Percentiles rank a stretch among this genome's conserved stretches.
Conservation (phyloP, 92 coral and sea anemone genomes). For the Phenganax subtilis region DNA sequence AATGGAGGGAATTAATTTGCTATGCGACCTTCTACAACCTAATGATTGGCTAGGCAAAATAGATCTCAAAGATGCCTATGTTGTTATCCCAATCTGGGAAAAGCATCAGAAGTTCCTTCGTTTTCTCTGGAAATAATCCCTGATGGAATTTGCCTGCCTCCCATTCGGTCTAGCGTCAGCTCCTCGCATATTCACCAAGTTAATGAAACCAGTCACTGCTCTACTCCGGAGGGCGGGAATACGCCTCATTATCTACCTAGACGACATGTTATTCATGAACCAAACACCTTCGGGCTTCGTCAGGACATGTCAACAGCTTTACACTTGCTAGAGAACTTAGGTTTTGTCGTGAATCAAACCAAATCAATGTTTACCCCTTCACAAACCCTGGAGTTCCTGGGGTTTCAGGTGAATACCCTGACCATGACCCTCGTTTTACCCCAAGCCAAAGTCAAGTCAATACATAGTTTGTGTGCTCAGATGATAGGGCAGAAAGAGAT, state of each 20-base stretch:
- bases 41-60: neutral
- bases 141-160: conserved; percentile 15
- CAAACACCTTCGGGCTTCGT: neutral
- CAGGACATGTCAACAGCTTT: neutral
- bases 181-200: conserved; percentile 12
- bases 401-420: neutral
- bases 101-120: neutral
- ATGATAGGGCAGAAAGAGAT: too few relatives aligned
- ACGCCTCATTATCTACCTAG: neutral
- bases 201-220: conserved; percentile 14
- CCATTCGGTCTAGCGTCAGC: conserved; percentile 23
- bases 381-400: too few relatives aligned
- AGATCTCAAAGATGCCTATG: neutral
- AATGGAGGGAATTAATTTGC: too few relatives aligned
- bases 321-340: conserved; percentile 4
- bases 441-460: too few relatives aligned
- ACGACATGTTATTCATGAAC: neutral
- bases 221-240: neutral
- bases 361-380: neutral
- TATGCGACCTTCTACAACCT: neutral
- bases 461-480: neutral
- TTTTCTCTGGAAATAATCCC: neutral
- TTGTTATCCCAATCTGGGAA: neutral
- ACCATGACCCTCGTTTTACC: too few relatives aligned
- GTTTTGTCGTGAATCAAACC: neutral